Evolutionary conservation across 2,113 vertebrate species (phyloP), one percentile per base, ranked within the genome.

Genomic region (Vulpes vulpes): DNA sequence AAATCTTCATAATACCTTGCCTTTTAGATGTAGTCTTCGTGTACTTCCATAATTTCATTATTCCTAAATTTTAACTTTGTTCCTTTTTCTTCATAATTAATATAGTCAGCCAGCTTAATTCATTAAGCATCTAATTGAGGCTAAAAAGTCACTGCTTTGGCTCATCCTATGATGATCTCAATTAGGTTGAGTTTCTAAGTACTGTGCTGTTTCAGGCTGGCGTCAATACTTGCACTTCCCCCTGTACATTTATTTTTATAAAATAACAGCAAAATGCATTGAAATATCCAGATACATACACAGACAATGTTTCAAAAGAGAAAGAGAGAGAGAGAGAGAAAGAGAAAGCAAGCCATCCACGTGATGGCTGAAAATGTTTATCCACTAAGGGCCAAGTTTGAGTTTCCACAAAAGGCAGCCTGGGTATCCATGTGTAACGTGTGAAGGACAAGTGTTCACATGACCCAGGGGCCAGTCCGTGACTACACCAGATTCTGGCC

Each of bases 11-110:
- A 57, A 71, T 55, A 64, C 38, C 11, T 95, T 84, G 3, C 19
- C 32, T 80, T 73, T 83, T 49, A 38, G 60, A 86, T 79, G 83
- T 15, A 43, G 55, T 88, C 14, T 73, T 62, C 78, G n/a, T 23
- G 0, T 43, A 53, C 64, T 96, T 93, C 27, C 38, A 83, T 38
- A 14, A 35, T 64, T 43, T 94, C 11, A 51, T 73, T 90, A 87
- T 35, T 92, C 81, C 51, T 81, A 79, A 57, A 25, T 88, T 93
- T 96, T 80, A 93, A 73, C 67, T 94, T 90, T 78, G 7, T 88
- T 83, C 16, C 4, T 25, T 59, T 88, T 87, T 81, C 30, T 87
- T 87, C 5, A 65, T 83, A 76, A 91, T 83, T 93, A 96, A 96
- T 84, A 93, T 73, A 74, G 35, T 94, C 49, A 81, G 7, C 3